Evolutionary conservation across 2,797 vertebrate genomes (phyloP).

Genomic region (Bufotes viridis): DNA sequence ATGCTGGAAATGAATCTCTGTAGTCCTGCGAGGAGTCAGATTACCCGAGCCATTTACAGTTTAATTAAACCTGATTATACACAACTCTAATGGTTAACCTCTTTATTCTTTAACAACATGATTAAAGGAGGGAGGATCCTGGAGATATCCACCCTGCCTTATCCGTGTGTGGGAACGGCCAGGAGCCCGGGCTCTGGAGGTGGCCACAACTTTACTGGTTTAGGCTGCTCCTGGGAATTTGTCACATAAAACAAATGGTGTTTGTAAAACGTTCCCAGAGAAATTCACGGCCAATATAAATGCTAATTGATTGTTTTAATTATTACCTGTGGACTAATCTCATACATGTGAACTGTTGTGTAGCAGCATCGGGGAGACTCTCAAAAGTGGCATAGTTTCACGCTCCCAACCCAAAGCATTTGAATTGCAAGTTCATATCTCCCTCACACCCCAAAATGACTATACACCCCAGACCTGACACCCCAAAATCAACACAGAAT

Average conservation of each 20-base stretch:
- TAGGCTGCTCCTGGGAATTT: conserved; percentile 50
- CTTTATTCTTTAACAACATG: conserved; percentile 33
- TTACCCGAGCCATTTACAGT: not conserved
- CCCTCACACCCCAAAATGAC: not conserved
- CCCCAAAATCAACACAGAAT: not conserved
- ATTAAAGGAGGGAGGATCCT: conserved; percentile 37
- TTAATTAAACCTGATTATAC: conserved; percentile 33
- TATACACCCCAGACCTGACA: not conserved
- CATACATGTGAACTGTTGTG: not conserved
- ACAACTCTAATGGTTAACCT: not conserved
- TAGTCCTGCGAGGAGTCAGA: not conserved
- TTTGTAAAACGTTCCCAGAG: not conserved
- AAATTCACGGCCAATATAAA: not conserved
- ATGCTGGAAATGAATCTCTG: not conserved
- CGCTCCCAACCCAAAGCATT: not conserved
- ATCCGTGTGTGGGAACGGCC: conserved; percentile 27
- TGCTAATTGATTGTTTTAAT: not conserved
- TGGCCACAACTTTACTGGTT: not conserved
- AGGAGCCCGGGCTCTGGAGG: not conserved
- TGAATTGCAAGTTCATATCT: not conserved
- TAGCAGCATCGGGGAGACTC: not conserved
- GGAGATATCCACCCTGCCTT: conserved; percentile 19
- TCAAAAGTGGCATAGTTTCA: not conserved
- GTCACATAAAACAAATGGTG: conserved; percentile 1
- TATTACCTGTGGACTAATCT: not conserved